Evolutionary conservation across 2,113 vertebrate genomes (phyloP).

Genomic region (Tachysurus vachellii): DNA sequence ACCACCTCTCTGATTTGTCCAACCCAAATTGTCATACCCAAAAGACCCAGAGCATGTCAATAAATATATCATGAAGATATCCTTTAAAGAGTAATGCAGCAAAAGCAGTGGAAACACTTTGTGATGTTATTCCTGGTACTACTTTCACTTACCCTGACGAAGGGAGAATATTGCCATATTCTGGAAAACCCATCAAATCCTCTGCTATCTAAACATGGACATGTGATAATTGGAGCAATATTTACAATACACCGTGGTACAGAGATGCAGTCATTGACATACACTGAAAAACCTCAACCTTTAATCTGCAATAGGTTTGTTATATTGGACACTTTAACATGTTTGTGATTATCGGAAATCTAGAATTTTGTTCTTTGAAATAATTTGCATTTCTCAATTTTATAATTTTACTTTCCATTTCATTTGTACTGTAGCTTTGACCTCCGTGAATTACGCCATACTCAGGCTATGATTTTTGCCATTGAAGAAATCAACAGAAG

Average conservation of each 20-base stretch:
- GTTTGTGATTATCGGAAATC: background rate
- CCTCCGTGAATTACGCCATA: conserved; percentile 72
- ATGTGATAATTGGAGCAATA: conserved; percentile 68
- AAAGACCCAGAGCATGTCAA: background rate
- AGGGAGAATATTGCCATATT: conserved; percentile 59
- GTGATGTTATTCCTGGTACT: conserved; percentile 29
- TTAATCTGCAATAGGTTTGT: conserved; percentile 69
- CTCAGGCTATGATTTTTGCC: conserved; percentile 74
- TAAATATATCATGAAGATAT: conserved; percentile 11
- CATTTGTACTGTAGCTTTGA: conserved; percentile 66
- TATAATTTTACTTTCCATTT: background rate
- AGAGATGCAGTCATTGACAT: conserved; percentile 55
- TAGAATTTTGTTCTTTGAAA: background rate
- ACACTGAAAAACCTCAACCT: conserved; percentile 61
- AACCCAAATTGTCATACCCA: background rate
- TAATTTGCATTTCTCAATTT: background rate
- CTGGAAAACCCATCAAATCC: conserved; percentile 64
- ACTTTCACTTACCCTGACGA: conserved; percentile 5
- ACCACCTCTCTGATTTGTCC: no score
- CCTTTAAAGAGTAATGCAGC: background rate
- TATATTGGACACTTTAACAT: background rate
- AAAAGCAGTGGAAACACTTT: no score
- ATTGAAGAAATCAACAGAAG: conserved; percentile 75
- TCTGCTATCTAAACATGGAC: conserved; percentile 65
- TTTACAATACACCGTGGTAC: conserved; percentile 72